Percentiles rank a stretch among this genome's conserved stretches.
Conservation (phyloP, 2,888 invertebrate species). For the Nemotelus pantherinus region DNA sequence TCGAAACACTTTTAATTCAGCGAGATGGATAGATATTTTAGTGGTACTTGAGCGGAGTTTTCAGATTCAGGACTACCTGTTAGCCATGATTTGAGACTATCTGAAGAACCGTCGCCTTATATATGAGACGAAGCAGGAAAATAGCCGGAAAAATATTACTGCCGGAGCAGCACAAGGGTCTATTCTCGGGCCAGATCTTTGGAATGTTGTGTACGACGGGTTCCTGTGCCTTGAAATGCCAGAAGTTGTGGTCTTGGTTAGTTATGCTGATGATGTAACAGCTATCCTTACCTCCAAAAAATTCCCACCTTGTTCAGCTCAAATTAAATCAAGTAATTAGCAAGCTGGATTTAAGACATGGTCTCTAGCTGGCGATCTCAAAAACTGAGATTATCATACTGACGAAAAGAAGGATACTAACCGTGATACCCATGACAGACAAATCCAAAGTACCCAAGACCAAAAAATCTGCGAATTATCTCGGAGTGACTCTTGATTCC, state of each 20-base stretch:
- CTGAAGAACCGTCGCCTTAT: slow-evolving; percentile 4
- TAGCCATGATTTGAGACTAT: not conserved
- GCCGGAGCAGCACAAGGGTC: not conserved
- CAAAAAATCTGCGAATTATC: no score
- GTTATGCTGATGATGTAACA: not conserved
- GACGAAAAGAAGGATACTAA: no score
- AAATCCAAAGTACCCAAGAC: no score
- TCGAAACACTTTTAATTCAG: not conserved
- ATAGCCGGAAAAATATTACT: not conserved
- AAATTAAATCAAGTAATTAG: no score
- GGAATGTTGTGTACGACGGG: not conserved
- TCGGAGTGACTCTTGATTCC: no score
- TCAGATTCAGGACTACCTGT: not conserved
- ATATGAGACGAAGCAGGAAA: not conserved
- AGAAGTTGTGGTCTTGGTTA: not conserved
- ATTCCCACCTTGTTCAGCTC: no score
- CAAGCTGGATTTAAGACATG: no score
- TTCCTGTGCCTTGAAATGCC: not conserved
- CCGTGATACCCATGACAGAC: no score
- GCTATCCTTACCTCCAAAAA: not conserved
- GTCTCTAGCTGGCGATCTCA: no score
- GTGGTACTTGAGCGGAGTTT: not conserved
- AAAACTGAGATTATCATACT: no score
- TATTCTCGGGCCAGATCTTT: not conserved
- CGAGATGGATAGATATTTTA: not conserved